Evolutionary conservation across 1,140 invertebrate species (phyloP).

Genomic region (Cotesia vestalis): DNA sequence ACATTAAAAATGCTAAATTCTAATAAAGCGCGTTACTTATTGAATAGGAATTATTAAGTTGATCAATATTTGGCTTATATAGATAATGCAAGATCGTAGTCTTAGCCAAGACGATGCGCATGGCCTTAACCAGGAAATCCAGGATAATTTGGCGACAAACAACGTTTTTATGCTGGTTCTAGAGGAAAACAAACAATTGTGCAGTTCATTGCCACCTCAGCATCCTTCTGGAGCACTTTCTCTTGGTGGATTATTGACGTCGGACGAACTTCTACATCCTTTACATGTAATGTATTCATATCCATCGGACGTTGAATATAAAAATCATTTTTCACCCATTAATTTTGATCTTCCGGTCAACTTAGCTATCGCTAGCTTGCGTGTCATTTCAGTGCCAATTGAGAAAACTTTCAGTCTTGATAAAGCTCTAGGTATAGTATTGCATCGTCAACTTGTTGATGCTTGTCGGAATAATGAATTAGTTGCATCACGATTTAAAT

Average conservation of each 20-base stretch:
- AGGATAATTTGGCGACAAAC: constrained; percentile 87
- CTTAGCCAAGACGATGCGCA: constrained; percentile 94
- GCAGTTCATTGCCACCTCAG: constrained; percentile 61
- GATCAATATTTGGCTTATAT: background rate
- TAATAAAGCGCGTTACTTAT: too few relatives aligned
- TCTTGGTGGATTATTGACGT: constrained; percentile 70
- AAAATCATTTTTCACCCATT: constrained; percentile 66
- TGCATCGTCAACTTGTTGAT: constrained; percentile 72
- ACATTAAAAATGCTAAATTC: too few relatives aligned
- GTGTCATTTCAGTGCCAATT: constrained; percentile 57
- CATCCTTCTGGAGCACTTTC: constrained; percentile 73
- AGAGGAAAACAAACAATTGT: constrained; percentile 66
- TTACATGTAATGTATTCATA: constrained; percentile 69
- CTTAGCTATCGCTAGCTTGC: constrained; percentile 53
- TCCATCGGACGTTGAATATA: constrained; percentile 56
- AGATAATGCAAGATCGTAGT: constrained; percentile 93
- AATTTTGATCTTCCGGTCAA: constrained; percentile 61
- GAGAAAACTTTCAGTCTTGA: constrained; percentile 43
- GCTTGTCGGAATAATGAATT: constrained; percentile 62
- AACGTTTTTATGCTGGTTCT: constrained; percentile 81
- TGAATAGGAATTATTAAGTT: too few relatives aligned
- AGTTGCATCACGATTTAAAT: constrained; percentile 43
- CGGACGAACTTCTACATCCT: constrained; percentile 76
- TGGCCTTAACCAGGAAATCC: constrained; percentile 88
- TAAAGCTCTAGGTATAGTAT: constrained; percentile 65